These are phyloP conservation scores for Chymomyza caudatula DNA, from an alignment of 2,888 invertebrate species.

Conservation along the genomic window DNA sequence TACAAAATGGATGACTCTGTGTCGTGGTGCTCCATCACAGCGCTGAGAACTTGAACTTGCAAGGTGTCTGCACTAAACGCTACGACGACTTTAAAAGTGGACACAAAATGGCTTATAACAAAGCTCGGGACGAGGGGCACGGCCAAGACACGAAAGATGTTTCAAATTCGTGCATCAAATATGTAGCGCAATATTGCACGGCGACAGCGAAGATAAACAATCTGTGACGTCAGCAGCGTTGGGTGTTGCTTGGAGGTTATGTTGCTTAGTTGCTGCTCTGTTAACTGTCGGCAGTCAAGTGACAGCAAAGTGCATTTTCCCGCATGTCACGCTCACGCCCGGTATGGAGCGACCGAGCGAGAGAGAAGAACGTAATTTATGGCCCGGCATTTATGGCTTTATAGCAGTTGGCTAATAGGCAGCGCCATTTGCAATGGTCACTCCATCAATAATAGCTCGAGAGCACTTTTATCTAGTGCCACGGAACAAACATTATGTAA, in stretches of 20 bases:
- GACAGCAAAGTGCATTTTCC: conserved; percentile 66
- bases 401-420: conserved; percentile 54
- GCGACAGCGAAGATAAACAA: neutral
- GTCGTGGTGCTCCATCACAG: conserved; percentile 65
- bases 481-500: conserved; percentile 10
- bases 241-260: neutral
- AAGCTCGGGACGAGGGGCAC: too few species aligned
- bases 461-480: conserved; percentile 45
- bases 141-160: too few species aligned
- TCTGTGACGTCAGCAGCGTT: neutral
- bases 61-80: conserved; percentile 6
- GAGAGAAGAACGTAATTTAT: conserved; percentile 36
- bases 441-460: conserved; percentile 42
- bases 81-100: neutral
- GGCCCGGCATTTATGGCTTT: conserved; percentile 64
- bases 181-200: neutral
- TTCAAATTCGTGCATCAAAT: neutral
- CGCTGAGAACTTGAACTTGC: conserved; percentile 10
- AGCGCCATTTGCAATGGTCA: conserved; percentile 30
- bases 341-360: neutral
- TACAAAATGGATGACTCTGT: conserved; percentile 69
- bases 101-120: neutral
- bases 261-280: conserved; percentile 1
- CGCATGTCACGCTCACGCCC: conserved; percentile 50
- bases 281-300: conserved; percentile 52